Evolutionary conservation across 2,797 vertebrate genomes (phyloP), one percentile per base, ranked within the genome.

Genomic region (Xenentodon cancila): DNA sequence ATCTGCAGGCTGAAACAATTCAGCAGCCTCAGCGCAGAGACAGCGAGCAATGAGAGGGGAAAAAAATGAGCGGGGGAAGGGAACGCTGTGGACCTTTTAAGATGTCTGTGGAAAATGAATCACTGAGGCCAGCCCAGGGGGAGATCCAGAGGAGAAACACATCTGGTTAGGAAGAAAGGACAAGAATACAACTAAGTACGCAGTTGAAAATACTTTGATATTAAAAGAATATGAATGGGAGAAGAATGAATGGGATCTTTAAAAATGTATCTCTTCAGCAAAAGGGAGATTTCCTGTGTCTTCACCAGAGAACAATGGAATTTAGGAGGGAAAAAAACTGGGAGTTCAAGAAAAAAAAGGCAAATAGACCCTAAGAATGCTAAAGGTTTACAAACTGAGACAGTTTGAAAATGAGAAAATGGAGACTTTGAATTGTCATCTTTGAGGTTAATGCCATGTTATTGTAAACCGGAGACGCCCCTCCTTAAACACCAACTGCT

Each of bases 71-170:
- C 25, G 75, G 84, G 84, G 79, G 70, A 62, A 75, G 85, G 85
- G 81, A 80, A 64, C 53, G 55, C 67, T 68, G 68, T 72, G 76
- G 75, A 74, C 65, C 77, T 82, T 85, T 90, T 79, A 84, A 91
- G 88, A 89, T 79, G 89, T 86, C 90, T 91, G 89, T 92, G 92
- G 91, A 92, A 93, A 93, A 92, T 93, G 86, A 92, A 94, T 93
- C 91, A 93, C 65, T 72, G 91, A 81, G 91, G 89, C 88, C 91
- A 65, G 77, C 78, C 70, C 57, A 57, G 81, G 86, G 84, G 80
- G 75, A 65, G 69, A 84, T 73, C 48, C 79, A 87, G 75, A 86
- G 55, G 72, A 89, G 85, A 88, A 91, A 83, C 83, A 84, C 88
- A 88, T 91, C 86, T 91, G 84, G 81, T 62, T 58, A 22, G 63